phyloP scores from a whole-genome alignment of 2,888 invertebrate species.

The Drosophila stalkeri region DNA sequence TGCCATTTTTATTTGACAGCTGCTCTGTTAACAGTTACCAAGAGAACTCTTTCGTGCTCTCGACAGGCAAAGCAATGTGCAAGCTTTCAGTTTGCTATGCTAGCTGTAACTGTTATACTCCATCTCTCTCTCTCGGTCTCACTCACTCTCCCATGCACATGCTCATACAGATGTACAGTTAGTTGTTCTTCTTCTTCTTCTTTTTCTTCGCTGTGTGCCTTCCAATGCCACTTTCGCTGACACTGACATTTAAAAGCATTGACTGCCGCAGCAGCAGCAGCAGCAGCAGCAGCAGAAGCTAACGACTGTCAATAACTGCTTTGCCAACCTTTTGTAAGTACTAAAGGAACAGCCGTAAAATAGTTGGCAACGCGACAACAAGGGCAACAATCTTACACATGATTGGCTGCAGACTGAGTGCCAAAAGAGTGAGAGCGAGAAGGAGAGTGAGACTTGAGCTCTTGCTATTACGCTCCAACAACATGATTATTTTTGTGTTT shows the following conservation, averaged over 20 bases:
- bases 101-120: slow-evolving; percentile 26
- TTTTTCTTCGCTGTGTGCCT: not conserved
- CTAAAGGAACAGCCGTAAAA: slow-evolving; percentile 39
- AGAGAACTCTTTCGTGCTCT: slow-evolving; percentile 2
- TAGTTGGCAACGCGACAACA: slow-evolving; percentile 56
- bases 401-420: slow-evolving; percentile 58
- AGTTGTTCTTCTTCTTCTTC: slow-evolving; percentile 13
- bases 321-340: slow-evolving; percentile 22
- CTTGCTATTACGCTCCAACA: slow-evolving; percentile 40
- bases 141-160: not conserved
- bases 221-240: slow-evolving; percentile 71
- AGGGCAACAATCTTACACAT: slow-evolving; percentile 67
- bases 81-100: slow-evolving; percentile 34
- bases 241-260: slow-evolving; percentile 70
- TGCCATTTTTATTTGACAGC: slow-evolving; percentile 39
- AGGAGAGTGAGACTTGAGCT: not conserved
- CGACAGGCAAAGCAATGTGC: slow-evolving; percentile 33
- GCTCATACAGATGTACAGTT: slow-evolving; percentile 18
- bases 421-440: not conserved
- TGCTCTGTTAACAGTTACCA: slow-evolving; percentile 15
- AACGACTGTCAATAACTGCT: slow-evolving; percentile 61
- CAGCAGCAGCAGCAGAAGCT: slow-evolving; percentile 34
- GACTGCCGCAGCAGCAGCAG: slow-evolving; percentile 36
- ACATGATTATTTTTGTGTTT: slow-evolving; percentile 79
- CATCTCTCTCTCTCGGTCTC: not conserved